A percentile compares a stretch with the other conserved stretches of the same genome.
These are phyloP conservation scores for Cladopsammia gracilis DNA, from an alignment of 64 coral and sea anemone genomes.

Conservation along the genomic window DNA sequence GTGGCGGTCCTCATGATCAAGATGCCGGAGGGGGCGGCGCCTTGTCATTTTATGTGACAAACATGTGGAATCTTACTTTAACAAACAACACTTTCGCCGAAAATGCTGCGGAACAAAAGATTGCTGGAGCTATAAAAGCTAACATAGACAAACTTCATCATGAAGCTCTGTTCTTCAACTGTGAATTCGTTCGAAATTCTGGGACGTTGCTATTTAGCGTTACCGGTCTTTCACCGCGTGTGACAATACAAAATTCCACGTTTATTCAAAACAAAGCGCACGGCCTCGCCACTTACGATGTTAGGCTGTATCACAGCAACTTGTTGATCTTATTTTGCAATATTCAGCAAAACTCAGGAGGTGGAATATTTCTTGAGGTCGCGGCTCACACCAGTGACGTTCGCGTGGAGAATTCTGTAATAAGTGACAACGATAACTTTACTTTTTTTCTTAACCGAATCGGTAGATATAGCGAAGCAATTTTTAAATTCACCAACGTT, in stretches of 20 bases:
- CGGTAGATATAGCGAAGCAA: neutral
- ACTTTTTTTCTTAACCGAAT: neutral
- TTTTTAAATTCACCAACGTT: neutral
- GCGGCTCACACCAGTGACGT: neutral
- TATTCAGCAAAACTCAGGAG: neutral
- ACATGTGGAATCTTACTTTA: neutral
- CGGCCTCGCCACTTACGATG: neutral
- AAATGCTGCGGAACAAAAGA: neutral
- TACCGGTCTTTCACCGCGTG: neutral
- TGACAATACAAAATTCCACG: neutral
- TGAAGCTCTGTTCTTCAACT: neutral
- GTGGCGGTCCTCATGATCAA: too few relatives aligned
- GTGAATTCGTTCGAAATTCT: conserved; percentile 4
- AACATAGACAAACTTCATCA: neutral
- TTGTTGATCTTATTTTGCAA: neutral
- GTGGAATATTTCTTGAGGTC: neutral
- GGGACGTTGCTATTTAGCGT: conserved; percentile 2
- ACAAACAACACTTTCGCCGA: neutral
- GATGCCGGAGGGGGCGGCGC: neutral
- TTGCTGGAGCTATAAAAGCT: neutral
- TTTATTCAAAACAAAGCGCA: conserved; percentile 1
- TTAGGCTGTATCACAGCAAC: neutral
- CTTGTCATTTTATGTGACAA: neutral
- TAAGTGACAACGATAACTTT: conserved; percentile 19
- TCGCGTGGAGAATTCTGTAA: neutral